A percentile compares a stretch with the other conserved stretches of the same genome.
phyloP scores from a whole-genome alignment of 2,113 vertebrate genomes.

The Sapajus apella region DNA sequence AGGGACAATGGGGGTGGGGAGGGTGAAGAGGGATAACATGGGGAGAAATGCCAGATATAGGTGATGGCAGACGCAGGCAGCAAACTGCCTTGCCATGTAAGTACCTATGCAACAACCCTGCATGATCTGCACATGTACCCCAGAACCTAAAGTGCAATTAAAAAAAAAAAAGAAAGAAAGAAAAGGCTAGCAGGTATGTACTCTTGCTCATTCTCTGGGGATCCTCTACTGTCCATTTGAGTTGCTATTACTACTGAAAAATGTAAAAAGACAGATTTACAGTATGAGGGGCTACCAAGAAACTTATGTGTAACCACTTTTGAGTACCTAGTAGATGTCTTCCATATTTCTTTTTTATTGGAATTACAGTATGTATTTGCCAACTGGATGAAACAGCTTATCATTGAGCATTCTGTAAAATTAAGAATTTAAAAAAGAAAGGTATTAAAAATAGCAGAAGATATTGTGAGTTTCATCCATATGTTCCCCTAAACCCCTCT shows the following conservation, averaged over 20 bases:
- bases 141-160: too few relatives aligned
- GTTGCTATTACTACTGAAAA: not conserved
- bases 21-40: too few relatives aligned
- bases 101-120: too few relatives aligned
- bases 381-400: not conserved
- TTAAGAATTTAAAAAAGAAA: constrained; percentile 29
- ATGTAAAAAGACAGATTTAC: not conserved
- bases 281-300: not conserved
- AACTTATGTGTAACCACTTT: not conserved
- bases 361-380: not conserved
- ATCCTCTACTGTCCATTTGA: not conserved
- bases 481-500: accelerated
- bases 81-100: too few relatives aligned
- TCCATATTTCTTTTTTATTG: not conserved
- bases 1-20: too few relatives aligned
- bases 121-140: too few relatives aligned
- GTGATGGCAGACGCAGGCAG: too few relatives aligned
- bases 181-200: not conserved
- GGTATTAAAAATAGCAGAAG: not conserved
- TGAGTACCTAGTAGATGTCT: not conserved
- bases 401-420: not conserved
- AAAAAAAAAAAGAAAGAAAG: too few relatives aligned
- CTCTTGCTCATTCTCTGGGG: not conserved
- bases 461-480: not conserved
- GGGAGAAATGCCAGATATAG: too few relatives aligned